Evolutionary conservation across 2,113 vertebrate species (phyloP).

Genomic region (Hoplias malabaricus): DNA sequence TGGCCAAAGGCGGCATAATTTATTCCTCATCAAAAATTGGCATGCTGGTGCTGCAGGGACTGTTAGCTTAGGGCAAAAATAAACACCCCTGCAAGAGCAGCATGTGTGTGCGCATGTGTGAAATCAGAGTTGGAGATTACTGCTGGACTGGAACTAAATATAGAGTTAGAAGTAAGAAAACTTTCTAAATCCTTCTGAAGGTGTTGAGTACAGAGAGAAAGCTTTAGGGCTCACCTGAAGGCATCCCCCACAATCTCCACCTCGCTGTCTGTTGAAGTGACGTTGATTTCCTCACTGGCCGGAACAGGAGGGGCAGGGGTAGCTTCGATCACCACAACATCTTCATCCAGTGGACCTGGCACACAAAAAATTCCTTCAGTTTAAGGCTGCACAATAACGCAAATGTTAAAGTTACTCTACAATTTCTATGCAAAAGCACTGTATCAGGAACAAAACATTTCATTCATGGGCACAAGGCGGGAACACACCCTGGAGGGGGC

Average conservation of each 20-base stretch:
- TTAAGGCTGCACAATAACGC: background rate
- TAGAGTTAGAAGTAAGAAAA: background rate
- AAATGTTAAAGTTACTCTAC: no score
- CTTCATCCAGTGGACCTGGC: slow-evolving; percentile 92
- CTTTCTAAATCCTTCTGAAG: background rate
- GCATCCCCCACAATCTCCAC: slow-evolving; percentile 97
- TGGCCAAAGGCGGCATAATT: background rate
- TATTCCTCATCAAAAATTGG: background rate
- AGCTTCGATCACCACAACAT: slow-evolving; percentile 98
- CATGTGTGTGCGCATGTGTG: background rate
- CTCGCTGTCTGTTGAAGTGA: slow-evolving; percentile 98
- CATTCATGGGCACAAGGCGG: no score
- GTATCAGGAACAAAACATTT: no score
- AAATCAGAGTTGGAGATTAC: background rate
- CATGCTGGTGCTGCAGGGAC: background rate
- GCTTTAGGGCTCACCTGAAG: slow-evolving; percentile 80
- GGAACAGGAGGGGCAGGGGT: slow-evolving; percentile 89
- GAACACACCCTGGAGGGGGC: no score
- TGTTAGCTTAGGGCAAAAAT: background rate
- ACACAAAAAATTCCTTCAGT: background rate
- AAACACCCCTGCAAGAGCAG: background rate
- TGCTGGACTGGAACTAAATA: background rate
- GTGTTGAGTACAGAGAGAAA: background rate
- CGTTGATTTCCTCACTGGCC: slow-evolving; percentile 98
- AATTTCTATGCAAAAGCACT: no score